phyloP scores from a whole-genome alignment of 2,113 vertebrate species.

The Gorsachius goisagi region DNA sequence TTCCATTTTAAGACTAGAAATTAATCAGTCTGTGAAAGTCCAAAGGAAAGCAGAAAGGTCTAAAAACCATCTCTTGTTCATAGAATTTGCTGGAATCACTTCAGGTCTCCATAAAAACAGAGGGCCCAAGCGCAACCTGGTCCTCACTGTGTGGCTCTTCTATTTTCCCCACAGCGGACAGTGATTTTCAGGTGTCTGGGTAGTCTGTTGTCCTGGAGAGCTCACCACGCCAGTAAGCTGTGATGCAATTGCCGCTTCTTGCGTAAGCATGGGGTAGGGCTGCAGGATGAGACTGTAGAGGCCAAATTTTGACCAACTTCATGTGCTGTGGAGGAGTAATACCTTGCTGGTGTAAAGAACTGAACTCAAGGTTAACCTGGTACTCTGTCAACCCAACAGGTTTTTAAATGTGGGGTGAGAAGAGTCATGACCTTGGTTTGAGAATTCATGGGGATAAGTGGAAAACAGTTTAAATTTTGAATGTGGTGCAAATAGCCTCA shows the following conservation, averaged over 20 bases:
- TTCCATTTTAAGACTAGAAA: neutral
- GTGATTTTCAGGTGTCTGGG: neutral
- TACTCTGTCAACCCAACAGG: neutral
- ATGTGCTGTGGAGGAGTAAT: neutral
- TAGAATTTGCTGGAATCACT: neutral
- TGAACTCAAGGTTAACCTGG: neutral
- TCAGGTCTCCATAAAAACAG: neutral
- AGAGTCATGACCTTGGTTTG: neutral
- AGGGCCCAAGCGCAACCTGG: neutral
- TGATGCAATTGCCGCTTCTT: rapidly evolving
- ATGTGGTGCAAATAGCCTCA: neutral
- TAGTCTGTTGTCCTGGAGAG: neutral
- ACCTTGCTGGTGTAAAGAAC: neutral
- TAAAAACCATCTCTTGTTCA: neutral
- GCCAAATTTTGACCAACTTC: neutral
- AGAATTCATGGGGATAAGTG: neutral
- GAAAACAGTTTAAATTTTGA: neutral
- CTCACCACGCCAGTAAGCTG: neutral
- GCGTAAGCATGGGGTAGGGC: rapidly evolving
- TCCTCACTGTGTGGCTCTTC: neutral
- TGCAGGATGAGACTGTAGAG: neutral
- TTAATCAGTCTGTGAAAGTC: neutral
- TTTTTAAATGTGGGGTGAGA: neutral
- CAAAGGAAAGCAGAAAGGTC: neutral
- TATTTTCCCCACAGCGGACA: neutral